Conservation (phyloP, 2,113 vertebrate genomes). For the Cebidichthys violaceus region DNA sequence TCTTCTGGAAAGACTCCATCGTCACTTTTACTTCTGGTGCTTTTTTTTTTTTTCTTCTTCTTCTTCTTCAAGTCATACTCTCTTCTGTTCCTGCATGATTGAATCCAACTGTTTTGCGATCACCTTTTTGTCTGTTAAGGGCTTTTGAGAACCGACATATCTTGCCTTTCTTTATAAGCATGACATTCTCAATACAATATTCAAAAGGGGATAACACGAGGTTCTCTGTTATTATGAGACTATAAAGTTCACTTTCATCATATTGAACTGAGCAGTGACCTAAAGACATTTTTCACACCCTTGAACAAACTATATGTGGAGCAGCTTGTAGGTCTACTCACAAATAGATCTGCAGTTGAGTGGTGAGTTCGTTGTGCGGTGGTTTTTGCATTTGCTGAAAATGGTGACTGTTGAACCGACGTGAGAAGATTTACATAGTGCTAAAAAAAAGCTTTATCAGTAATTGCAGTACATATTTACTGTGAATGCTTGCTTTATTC, state of each 20-base stretch:
- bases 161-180: conserved; percentile 27
- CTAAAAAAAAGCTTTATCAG: conserved; percentile 11
- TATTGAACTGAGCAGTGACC: conserved; percentile 11
- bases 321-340: conserved; percentile 35
- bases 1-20: conserved; percentile 51
- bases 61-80: conserved; percentile 31
- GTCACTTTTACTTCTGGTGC: conserved; percentile 34
- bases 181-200: conserved; percentile 1
- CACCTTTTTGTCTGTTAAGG: conserved; percentile 37
- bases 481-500: conserved; percentile 58
- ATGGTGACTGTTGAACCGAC: conserved; percentile 49
- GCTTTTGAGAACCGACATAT: conserved; percentile 28
- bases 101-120: conserved; percentile 30
- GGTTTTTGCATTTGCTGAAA: conserved; percentile 66
- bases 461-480: conserved; percentile 55
- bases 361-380: conserved; percentile 48
- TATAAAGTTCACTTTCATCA: background rate
- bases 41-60: background rate
- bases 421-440: conserved; percentile 46
- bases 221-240: conserved; percentile 20
- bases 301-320: conserved; percentile 24
- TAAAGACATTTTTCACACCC: conserved; percentile 19
- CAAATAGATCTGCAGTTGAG: conserved; percentile 34
- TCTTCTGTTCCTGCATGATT: conserved; percentile 41
- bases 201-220: background rate